Evolutionary conservation across 1,140 invertebrate genomes (phyloP).

Genomic region (Neodiprion fabricii): DNA sequence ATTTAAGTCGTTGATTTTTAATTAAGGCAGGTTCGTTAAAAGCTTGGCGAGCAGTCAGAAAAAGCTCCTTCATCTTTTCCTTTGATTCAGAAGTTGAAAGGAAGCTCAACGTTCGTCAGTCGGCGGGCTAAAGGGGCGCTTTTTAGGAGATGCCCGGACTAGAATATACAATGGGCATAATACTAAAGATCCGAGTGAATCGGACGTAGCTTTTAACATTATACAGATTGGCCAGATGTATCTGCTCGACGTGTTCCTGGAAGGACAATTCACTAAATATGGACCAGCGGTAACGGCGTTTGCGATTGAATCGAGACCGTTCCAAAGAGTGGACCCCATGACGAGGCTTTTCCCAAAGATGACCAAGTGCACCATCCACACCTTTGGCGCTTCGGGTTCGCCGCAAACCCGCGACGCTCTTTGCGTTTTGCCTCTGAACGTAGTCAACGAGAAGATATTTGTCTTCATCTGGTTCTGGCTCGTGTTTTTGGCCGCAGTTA

Average conservation of each 20-base stretch:
- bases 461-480: conserved; percentile 67
- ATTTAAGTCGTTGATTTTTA: not conserved
- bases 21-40: not conserved
- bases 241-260: conserved; percentile 65
- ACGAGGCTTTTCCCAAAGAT: conserved; percentile 74
- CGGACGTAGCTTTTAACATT: not conserved
- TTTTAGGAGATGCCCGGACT: no score
- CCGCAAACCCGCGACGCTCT: conserved; percentile 59
- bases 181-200: no score
- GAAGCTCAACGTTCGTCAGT: not conserved
- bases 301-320: conserved; percentile 48
- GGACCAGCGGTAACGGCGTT: conserved; percentile 67
- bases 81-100: not conserved
- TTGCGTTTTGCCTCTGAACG: conserved; percentile 66
- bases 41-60: not conserved
- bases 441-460: conserved; percentile 67
- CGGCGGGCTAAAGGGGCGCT: no score
- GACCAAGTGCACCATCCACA: conserved; percentile 78
- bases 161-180: no score
- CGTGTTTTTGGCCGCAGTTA: conserved; percentile 54
- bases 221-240: conserved; percentile 59
- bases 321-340: conserved; percentile 61
- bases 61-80: not conserved
- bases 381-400: conserved; percentile 49
- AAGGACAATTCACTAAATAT: conserved; percentile 73